These are phyloP conservation scores for Eulemur rufifrons DNA, from an alignment of 2,113 vertebrate genomes.

Conservation along the genomic window DNA sequence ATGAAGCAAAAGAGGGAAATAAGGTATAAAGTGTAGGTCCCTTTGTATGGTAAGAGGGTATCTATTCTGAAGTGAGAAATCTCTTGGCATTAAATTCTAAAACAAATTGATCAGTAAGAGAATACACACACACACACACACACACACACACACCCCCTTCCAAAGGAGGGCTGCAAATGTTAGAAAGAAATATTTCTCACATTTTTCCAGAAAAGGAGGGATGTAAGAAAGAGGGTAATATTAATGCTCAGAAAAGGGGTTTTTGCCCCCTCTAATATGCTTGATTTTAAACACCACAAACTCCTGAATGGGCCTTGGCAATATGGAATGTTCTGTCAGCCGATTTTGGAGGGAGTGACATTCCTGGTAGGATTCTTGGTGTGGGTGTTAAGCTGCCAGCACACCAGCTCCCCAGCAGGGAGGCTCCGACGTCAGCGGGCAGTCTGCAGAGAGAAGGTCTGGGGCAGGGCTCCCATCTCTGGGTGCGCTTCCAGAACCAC, in stretches of 20 bases:
- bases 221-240: background rate
- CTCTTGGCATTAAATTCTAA: background rate
- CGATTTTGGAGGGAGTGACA: background rate
- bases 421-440: no score
- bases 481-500: background rate
- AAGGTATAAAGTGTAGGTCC: background rate
- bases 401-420: background rate
- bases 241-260: background rate
- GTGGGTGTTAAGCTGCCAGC: background rate
- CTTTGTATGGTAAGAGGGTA: background rate
- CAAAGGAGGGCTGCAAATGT: background rate
- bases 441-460: background rate
- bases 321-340: background rate
- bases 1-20: background rate
- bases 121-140: background rate
- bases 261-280: background rate
- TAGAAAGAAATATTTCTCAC: background rate
- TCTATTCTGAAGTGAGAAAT: background rate
- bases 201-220: background rate
- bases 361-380: background rate
- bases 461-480: background rate
- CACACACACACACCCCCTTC: background rate
- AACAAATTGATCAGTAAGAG: background rate
- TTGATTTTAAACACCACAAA: background rate
- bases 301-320: background rate